Conservation (phyloP, 37 sponge, comb jelly and placozoan species). For the Halisarca cf. caerulea region DNA sequence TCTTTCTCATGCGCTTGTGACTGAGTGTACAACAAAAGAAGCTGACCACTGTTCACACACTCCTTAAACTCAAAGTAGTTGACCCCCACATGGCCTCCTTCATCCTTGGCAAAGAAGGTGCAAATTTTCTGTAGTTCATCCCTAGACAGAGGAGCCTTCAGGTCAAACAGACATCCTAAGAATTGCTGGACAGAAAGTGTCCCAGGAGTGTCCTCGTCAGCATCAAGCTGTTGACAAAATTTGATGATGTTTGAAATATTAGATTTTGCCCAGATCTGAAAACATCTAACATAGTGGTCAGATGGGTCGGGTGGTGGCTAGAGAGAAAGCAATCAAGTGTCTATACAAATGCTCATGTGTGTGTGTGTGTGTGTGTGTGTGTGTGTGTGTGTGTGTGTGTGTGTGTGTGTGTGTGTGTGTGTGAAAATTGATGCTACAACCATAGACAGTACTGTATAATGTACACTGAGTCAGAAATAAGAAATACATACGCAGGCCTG, state of each 20-base stretch:
- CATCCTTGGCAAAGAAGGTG: background rate
- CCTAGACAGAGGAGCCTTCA: slow-evolving; percentile 11
- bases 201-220: background rate
- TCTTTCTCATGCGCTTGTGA: background rate
- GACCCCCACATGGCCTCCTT: background rate
- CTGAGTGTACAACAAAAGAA: background rate
- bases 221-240: background rate
- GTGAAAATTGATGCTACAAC: too few species aligned
- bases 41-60: background rate
- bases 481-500: too few species aligned
- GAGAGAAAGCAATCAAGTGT: background rate
- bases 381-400: too few species aligned
- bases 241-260: background rate
- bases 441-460: too few species aligned
- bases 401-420: too few species aligned
- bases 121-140: slow-evolving; percentile 12
- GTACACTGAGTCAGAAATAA: too few species aligned
- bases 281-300: slow-evolving; percentile 6
- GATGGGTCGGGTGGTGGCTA: slow-evolving; percentile 22
- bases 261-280: slow-evolving; percentile 16
- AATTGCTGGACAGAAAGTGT: background rate
- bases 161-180: slow-evolving; percentile 10
- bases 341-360: too few species aligned
- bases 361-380: too few species aligned
- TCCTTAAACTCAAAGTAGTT: background rate